Percentiles rank a stretch among this genome's conserved stretches.
These are phyloP conservation scores for Mythimna ferrago DNA, from an alignment of 2,888 invertebrate species.

Conservation along the genomic window DNA sequence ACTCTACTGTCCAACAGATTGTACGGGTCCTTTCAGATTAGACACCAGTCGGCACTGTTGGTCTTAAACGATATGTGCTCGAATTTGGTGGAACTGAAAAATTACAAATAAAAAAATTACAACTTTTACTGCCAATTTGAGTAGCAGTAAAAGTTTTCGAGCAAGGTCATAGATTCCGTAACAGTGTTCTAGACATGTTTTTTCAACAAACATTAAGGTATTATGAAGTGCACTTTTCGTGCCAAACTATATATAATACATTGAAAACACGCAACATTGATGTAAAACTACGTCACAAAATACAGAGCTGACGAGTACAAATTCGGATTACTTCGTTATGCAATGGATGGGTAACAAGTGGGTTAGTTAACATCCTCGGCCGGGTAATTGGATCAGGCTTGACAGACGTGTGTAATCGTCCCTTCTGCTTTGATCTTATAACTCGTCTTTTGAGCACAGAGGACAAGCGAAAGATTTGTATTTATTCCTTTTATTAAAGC, in stretches of 20 bases:
- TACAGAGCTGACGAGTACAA: slow-evolving; percentile 29
- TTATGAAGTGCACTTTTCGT: slow-evolving; percentile 23
- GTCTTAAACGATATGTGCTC: neutral
- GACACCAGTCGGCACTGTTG: neutral
- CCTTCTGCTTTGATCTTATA: slow-evolving; percentile 49
- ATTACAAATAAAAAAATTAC: no score
- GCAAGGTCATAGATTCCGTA: slow-evolving; percentile 22
- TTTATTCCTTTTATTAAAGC: slow-evolving; percentile 25
- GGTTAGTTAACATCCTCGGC: slow-evolving; percentile 56
- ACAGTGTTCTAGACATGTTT: slow-evolving; percentile 11
- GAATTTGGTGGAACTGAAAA: neutral
- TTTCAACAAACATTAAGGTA: slow-evolving; percentile 21
- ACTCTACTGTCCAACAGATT: slow-evolving; percentile 15
- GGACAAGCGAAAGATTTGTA: slow-evolving; percentile 26
- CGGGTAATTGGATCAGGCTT: slow-evolving; percentile 55
- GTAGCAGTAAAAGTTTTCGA: slow-evolving; percentile 18
- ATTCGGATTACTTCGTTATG: slow-evolving; percentile 47
- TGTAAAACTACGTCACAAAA: slow-evolving; percentile 23
- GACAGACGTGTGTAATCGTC: slow-evolving; percentile 44
- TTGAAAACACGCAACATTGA: slow-evolving; percentile 40
- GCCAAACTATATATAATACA: slow-evolving; percentile 24
- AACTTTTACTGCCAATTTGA: no score
- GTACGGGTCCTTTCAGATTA: slow-evolving; percentile 1
- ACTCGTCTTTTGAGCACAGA: slow-evolving; percentile 34
- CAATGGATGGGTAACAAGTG: slow-evolving; percentile 54